Evolutionary conservation across 2,113 vertebrate species (phyloP).

Genomic region (Phyllostomus discolor): DNA sequence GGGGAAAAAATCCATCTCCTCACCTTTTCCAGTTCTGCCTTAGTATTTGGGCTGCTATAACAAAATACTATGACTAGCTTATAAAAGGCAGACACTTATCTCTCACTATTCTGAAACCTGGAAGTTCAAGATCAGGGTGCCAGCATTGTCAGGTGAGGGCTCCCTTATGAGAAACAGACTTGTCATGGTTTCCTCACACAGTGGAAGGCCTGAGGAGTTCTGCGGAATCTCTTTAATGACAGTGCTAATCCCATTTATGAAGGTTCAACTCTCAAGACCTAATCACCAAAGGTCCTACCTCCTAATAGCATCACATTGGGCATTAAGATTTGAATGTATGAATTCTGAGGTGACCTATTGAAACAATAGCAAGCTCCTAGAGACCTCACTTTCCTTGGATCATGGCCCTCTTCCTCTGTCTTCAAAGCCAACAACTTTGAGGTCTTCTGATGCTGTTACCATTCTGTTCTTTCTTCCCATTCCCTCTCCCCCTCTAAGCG

Average conservation of each 20-base stretch:
- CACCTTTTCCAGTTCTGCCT: not conserved
- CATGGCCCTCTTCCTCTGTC: not conserved
- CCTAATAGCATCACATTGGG: not conserved
- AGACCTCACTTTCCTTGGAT: not conserved
- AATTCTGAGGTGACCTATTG: not conserved
- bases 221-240: not conserved
- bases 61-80: not conserved
- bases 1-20: not conserved
- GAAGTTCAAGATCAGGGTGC: not conserved
- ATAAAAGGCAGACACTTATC: not conserved
- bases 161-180: not conserved
- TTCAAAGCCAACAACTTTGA: not conserved
- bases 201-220: not conserved
- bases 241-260: not conserved
- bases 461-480: not conserved
- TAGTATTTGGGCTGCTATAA: not conserved
- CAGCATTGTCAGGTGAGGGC: not conserved
- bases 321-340: not conserved
- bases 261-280: not conserved
- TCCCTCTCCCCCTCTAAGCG: not conserved
- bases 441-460: not conserved
- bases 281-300: not conserved
- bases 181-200: not conserved
- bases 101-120: not conserved
- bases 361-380: not conserved